Evolutionary conservation across 2,797 vertebrate species (phyloP).

Genomic region (Sardinella longiceps): DNA sequence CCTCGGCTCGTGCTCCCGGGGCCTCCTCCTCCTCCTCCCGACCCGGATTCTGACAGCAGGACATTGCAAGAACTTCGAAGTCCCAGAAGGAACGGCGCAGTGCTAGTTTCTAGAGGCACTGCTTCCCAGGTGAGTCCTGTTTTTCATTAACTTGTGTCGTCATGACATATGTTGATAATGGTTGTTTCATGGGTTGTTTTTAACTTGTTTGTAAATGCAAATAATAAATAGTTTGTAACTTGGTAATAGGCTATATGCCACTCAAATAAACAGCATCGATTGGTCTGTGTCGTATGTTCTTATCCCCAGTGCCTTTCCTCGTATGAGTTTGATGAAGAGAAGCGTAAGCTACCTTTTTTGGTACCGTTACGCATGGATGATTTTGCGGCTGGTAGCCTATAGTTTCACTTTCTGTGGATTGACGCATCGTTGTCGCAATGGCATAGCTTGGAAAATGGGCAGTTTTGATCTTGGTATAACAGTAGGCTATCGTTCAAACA

Average conservation of each 20-base stretch:
- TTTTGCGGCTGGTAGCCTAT: not conserved
- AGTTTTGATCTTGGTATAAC: not conserved
- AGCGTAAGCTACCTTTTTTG: no score
- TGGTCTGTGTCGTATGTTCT: not conserved
- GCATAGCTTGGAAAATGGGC: not conserved
- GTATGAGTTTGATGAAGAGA: no score
- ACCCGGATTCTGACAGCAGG: slow-evolving; percentile 35
- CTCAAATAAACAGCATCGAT: not conserved
- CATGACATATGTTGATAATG: not conserved
- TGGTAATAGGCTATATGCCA: not conserved
- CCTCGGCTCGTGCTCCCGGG: slow-evolving; percentile 44
- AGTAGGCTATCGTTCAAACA: not conserved
- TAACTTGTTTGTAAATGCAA: not conserved
- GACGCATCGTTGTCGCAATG: not conserved
- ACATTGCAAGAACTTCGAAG: not conserved
- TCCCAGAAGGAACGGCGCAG: slow-evolving; percentile 29
- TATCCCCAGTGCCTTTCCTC: no score
- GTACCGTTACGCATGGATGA: not conserved
- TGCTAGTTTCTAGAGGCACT: slow-evolving; percentile 71
- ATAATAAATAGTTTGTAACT: not conserved
- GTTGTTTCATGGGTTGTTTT: not conserved
- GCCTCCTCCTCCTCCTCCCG: slow-evolving; percentile 61
- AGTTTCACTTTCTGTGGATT: not conserved
- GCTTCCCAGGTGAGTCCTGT: slow-evolving; percentile 41
- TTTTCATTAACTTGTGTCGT: not conserved